phyloP scores from a whole-genome alignment of 2,888 invertebrate genomes.

The Tipula lateralis region DNA sequence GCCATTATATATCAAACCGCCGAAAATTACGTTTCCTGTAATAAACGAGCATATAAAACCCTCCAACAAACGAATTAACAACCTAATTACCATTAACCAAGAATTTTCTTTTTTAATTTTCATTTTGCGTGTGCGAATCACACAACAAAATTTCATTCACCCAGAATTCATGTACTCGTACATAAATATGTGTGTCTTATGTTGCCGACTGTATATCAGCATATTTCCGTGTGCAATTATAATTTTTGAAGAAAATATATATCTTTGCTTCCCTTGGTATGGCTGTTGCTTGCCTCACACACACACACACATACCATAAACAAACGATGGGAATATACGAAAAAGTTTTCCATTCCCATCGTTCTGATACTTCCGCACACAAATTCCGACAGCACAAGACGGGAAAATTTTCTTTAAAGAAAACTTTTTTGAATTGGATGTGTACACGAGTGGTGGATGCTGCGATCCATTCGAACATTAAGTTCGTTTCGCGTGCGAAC shows the following conservation, averaged over 20 bases:
- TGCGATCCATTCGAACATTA: background rate
- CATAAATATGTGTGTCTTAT: no score
- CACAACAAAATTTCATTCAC: background rate
- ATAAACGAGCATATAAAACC: background rate
- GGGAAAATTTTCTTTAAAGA: background rate
- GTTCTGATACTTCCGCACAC: background rate
- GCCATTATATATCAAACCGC: background rate
- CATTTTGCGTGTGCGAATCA: background rate
- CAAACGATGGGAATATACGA: background rate
- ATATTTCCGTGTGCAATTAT: constrained; percentile 9
- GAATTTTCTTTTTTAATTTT: background rate
- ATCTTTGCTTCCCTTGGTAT: no score
- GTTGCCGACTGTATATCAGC: background rate
- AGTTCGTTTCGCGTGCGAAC: background rate
- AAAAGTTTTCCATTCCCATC: background rate
- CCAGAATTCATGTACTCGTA: background rate
- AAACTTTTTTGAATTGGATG: background rate
- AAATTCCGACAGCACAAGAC: background rate
- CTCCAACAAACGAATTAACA: background rate
- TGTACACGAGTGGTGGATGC: background rate
- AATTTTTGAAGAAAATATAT: background rate
- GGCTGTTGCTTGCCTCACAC: no score
- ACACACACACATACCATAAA: background rate
- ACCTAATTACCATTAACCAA: background rate
- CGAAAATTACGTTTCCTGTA: background rate